Evolutionary conservation across 2,797 vertebrate species (phyloP).

Genomic region (Alauda arvensis): DNA sequence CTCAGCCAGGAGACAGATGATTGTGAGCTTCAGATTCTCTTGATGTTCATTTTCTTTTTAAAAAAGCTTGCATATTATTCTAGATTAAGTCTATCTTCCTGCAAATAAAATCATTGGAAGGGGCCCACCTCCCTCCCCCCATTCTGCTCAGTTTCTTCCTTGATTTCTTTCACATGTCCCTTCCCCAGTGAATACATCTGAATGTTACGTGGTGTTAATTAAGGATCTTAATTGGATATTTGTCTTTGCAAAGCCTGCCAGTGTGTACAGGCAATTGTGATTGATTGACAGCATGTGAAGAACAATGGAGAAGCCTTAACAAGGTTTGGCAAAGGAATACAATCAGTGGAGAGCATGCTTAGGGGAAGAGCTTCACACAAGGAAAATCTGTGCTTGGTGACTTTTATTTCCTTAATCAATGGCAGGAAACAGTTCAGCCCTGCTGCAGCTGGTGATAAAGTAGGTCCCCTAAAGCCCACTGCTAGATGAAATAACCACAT

Average conservation of each 20-base stretch:
- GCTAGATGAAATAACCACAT: slow-evolving; percentile 13
- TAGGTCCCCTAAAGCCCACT: not conserved
- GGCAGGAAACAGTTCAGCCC: slow-evolving; percentile 1
- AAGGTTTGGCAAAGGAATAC: slow-evolving; percentile 15
- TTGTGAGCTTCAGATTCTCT: slow-evolving; percentile 31
- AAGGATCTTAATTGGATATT: slow-evolving; percentile 32
- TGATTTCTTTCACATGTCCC: slow-evolving; percentile 24
- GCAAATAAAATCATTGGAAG: slow-evolving; percentile 47
- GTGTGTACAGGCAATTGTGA: not conserved
- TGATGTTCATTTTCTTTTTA: slow-evolving; percentile 28
- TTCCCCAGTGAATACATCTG: slow-evolving; percentile 37
- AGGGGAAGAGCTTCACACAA: slow-evolving; percentile 8
- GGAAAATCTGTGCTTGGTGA: not conserved
- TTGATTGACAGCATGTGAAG: not conserved
- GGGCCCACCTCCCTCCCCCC: not conserved
- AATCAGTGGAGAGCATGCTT: not conserved
- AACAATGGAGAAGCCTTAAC: slow-evolving; percentile 40
- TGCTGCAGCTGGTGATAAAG: slow-evolving; percentile 38
- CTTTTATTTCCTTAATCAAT: slow-evolving; percentile 28
- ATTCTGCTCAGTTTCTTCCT: slow-evolving; percentile 17
- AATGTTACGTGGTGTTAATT: slow-evolving; percentile 9
- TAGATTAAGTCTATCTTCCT: slow-evolving; percentile 38
- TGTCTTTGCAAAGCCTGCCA: slow-evolving; percentile 23
- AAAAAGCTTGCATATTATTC: slow-evolving; percentile 21
- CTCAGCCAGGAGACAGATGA: slow-evolving; percentile 20